phyloP scores from a whole-genome alignment of 1,140 invertebrate genomes.

The Bombus impatiens region DNA sequence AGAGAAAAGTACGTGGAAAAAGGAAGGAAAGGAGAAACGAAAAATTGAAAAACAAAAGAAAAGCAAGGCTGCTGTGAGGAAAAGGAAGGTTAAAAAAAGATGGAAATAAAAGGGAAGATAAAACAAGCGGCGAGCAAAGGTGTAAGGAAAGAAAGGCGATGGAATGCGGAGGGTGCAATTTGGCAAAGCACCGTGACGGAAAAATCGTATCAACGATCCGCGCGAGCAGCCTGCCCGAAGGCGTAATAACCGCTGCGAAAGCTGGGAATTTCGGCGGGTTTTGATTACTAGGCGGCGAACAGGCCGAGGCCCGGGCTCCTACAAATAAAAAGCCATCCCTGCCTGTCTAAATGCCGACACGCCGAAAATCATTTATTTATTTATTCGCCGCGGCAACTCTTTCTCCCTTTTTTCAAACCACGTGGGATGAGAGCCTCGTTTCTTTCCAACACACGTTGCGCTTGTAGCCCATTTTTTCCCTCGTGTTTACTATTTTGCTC shows the following conservation, averaged over 20 bases:
- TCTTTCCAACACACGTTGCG: background rate
- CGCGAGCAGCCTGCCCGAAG: slow-evolving; percentile 41
- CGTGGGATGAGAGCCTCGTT: background rate
- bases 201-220: slow-evolving; percentile 56
- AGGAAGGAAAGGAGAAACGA: background rate
- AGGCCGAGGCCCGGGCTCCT: slow-evolving; percentile 35
- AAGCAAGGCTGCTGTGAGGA: too few relatives aligned
- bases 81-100: background rate
- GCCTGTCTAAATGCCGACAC: slow-evolving; percentile 52
- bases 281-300: slow-evolving; percentile 55
- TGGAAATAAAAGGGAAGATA: background rate
- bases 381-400: slow-evolving; percentile 25
- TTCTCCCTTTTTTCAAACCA: background rate
- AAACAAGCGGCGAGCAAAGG: slow-evolving; percentile 22
- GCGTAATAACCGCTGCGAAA: slow-evolving; percentile 55
- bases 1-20: background rate
- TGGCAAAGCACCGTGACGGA: slow-evolving; percentile 59
- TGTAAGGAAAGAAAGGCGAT: slow-evolving; percentile 22
- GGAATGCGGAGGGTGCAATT: slow-evolving; percentile 51
- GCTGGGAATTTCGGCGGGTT: slow-evolving; percentile 55
- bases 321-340: slow-evolving; percentile 52
- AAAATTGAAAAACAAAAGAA: background rate
- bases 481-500: too few relatives aligned
- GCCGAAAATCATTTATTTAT: slow-evolving; percentile 57
- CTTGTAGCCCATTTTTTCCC: background rate